A percentile compares a stretch with the other conserved stretches of the same genome.
Evolutionary conservation across 2,113 vertebrate genomes (phyloP).

Genomic region (Leiothrix lutea): DNA sequence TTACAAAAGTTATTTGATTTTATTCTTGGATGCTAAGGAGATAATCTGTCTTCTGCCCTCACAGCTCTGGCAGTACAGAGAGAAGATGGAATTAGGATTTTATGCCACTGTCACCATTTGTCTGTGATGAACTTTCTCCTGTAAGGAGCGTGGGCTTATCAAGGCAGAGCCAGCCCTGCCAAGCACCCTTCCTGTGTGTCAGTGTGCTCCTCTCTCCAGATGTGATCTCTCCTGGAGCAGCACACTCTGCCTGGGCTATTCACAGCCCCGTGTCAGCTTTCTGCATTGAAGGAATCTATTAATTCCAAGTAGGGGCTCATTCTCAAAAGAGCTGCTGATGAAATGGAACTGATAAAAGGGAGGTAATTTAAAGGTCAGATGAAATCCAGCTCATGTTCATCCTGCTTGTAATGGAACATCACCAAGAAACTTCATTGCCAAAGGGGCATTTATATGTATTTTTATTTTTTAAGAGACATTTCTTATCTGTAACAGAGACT

Average conservation of each 20-base stretch:
- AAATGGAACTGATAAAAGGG: conserved; percentile 33
- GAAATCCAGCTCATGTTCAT: conserved; percentile 24
- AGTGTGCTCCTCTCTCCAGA: neutral
- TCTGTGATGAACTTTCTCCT: neutral
- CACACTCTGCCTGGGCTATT: neutral
- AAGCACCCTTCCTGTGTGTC: neutral
- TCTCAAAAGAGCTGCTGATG: conserved; percentile 45
- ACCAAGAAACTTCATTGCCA: neutral
- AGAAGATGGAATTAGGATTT: neutral
- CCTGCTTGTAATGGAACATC: conserved; percentile 30
- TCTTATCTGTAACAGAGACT: neutral
- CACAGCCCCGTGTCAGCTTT: neutral
- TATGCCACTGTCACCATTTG: neutral
- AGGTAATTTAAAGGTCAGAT: conserved; percentile 69
- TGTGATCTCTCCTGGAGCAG: neutral
- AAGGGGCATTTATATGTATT: neutral
- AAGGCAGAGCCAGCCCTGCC: neutral
- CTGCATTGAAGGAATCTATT: conserved; percentile 40
- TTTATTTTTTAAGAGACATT: neutral
- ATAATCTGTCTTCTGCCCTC: neutral
- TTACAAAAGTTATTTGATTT: neutral
- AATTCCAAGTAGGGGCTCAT: conserved; percentile 4
- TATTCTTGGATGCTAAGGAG: neutral
- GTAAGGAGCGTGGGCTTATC: neutral
- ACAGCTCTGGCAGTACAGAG: neutral